Conservation (phyloP, 35 echinoderm and acorn worm genomes). For the Strongylocentrotus purpuratus region DNA sequence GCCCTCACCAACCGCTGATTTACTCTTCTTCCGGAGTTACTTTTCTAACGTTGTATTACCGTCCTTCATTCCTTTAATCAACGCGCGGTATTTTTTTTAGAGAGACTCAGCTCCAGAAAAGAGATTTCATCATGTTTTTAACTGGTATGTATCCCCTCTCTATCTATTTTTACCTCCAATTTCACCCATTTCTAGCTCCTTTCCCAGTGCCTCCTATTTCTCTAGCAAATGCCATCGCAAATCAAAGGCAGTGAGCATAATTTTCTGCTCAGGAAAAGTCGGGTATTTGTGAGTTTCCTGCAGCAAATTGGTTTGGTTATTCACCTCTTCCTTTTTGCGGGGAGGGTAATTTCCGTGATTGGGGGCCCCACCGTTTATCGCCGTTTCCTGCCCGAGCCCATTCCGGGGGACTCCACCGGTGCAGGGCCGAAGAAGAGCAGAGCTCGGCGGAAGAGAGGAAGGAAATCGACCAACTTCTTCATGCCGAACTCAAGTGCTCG, state of each 20-base stretch:
- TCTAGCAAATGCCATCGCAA: slow-evolving; percentile 13
- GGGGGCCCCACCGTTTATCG: slow-evolving; percentile 42
- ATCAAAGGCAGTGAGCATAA: slow-evolving; percentile 26
- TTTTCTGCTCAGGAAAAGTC: slow-evolving; percentile 49
- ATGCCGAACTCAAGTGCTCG: slow-evolving; percentile 30
- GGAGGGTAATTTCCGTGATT: slow-evolving; percentile 52
- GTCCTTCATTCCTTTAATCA: slow-evolving; percentile 38
- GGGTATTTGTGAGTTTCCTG: slow-evolving; percentile 52
- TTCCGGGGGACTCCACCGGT: neutral
- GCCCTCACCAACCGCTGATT: slow-evolving; percentile 36
- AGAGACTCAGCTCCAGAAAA: neutral
- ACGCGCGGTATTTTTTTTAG: slow-evolving; percentile 19
- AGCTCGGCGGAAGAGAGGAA: slow-evolving; percentile 37
- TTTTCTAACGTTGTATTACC: neutral
- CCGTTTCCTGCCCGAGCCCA: slow-evolving; percentile 39
- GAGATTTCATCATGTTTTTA: slow-evolving; percentile 48
- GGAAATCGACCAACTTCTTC: slow-evolving; percentile 25
- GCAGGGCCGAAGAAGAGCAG: neutral
- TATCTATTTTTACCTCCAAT: slow-evolving; percentile 13
- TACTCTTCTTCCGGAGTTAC: slow-evolving; percentile 38
- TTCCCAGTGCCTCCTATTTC: slow-evolving; percentile 5
- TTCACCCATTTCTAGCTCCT: neutral
- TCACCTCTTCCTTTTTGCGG: neutral
- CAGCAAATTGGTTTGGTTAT: slow-evolving; percentile 39
- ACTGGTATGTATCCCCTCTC: slow-evolving; percentile 44